Base-by-base conservation (phyloP, 1,140 invertebrate species). In the Heliconius eleuchia region DNA sequence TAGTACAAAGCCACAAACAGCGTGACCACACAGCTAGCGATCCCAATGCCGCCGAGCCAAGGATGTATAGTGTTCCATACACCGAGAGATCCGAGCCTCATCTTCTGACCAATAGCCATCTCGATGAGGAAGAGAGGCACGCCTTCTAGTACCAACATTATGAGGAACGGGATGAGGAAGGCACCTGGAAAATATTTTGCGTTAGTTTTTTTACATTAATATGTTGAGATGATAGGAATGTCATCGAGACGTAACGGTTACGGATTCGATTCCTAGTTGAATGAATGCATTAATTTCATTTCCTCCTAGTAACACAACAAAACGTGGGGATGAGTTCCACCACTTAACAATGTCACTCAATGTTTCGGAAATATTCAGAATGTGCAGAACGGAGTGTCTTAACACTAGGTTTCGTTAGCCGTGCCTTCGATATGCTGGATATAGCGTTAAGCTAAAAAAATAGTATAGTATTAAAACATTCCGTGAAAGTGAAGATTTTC, bases 61-160 rank as follows among this genome's bases (percentile, higher is more conserved):
- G 98, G 98, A 89, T 99, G 97, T 82, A 98, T 98, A 71, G 97
- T 98, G 91, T 98, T 99, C 98, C 98, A 99, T 2, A 98, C 98
- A 4, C 98, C 98, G 27, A 99, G 94, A 18, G 98, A 97, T 18
- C 98, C 98, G 80, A 98, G 96, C 34, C 98, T 95, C 96, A 99
- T 97, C 89, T 96, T 96, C 95, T 98, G 98, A 1, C 98, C 98
- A 71, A 99, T 97, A n/a, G 98, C 98, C 92, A 99, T 95, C 94
- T 99, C 98, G 87, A 99, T 97, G 46, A 99, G 96, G 92, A 99
- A 99, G 70, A 99, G 95, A 1, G 99, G 99, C 50, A 99, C 97
- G 16, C 98, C 99, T 88, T 99, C 98, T 82, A 99, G 94, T 46
- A 99, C 95, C 87, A 99, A 95, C 98, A 99, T 99, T 55, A 99